Evolutionary conservation across 2,113 vertebrate genomes (phyloP), one percentile per base, ranked within the genome.

Genomic region (Indicator maculatus): DNA sequence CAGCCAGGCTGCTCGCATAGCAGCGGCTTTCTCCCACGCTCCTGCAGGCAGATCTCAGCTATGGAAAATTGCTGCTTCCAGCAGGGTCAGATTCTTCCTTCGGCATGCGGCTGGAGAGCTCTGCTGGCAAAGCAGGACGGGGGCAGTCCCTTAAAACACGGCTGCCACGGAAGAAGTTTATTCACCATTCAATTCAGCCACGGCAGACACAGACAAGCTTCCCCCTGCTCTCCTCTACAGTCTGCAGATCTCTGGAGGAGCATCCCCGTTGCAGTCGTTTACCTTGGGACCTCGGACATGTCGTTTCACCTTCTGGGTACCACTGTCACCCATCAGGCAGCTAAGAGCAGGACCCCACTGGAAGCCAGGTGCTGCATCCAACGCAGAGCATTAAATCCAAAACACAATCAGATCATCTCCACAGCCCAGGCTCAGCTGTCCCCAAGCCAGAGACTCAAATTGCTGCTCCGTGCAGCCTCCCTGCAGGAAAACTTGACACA

Each of bases 251-350:
- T 76, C 72, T 3, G 1, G 52, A 91, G 72, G 6, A 89, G 26
- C 50, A 61, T 8, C 18, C 69, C 59, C 9, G 0, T 1, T 9
- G 45, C 33, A 47, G 67, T 28, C 0, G 0, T 60, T 47, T 55
- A 83, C 64, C 61, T 41, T 6, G 6, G 41, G 30, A 85, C 53
- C 70, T 31, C 2, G 5, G 44, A 28, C 39, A 11, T 4, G 28
- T 26, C 0, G 0, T 38, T 3, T 72, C 78, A 87, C 60, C 79
- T 91, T 45, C 83, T 20, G 7, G 14, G 53, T 75, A 73, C 33
- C 83, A 39, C 47, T 0, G 0, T 19, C 44, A 58, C 63, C n/a
- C 82, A 27, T 45, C 41, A 71, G 33, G 72, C 17, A 36, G 8
- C 65, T 17, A n/a, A 24, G 58, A 82, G 89, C 74, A 63, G 55